Evolutionary conservation across 2,888 invertebrate species (phyloP), one percentile per base, ranked within the genome.

Genomic region (Resseliella maxima): DNA sequence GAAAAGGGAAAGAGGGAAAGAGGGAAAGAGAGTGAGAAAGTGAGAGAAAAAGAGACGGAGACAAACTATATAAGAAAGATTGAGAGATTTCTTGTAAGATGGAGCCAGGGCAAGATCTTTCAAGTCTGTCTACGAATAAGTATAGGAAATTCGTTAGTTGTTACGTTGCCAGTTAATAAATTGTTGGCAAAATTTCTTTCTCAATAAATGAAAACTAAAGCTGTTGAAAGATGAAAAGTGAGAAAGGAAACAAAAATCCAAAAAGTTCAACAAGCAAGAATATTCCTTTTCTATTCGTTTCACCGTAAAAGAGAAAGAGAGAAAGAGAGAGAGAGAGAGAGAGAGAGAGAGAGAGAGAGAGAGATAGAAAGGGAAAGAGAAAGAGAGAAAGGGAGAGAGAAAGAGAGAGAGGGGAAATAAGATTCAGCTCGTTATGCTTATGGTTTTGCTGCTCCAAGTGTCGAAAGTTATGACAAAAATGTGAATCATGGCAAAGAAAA

Each of bases 111-210:
- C n/a, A n/a, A n/a, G n/a, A n/a, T n/a, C 24, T 59, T 24, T 59
- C 59, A 59, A 59, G 59, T 59, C 24, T 59, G 24, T 59, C 59
- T 59, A 24, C 59, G 59, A 59, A 59, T 59, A 50, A 15, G 18
- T 15, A 50, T 50, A 59, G 24, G 59, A 59, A n/a, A 59, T 59
- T 59, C 59, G 59, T 59, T 59, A 59, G 59, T 59, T 59, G 59
- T 59, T 59, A 59, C 59, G 12, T n/a, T 59, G 59, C 59, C 24
- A 59, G 59, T 59, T 59, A 59, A 59, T 59, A 59, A 59, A 59
- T 59, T 59, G 59, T 10, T 59, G 24, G 24, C 59, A 10, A 59
- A 59, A 59, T 24, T 8, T 59, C 24, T 59, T 12, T 41, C 24
- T 24, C 59, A 59, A 59, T 59, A 41, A 12, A 41, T 5, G 12